These are phyloP conservation scores for Tetrapedia diversipes DNA, from an alignment of 2,888 invertebrate genomes.

Conservation along the genomic window DNA sequence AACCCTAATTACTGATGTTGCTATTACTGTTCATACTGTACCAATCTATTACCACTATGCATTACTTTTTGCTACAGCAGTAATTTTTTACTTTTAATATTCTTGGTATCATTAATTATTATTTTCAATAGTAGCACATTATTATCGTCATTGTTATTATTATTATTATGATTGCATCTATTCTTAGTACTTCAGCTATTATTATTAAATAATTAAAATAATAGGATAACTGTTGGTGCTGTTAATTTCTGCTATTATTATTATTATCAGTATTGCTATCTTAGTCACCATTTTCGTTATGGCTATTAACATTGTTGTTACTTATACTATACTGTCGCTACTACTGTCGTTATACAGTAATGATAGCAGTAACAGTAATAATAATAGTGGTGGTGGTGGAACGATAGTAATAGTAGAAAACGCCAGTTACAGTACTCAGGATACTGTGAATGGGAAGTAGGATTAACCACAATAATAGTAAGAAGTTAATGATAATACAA, in stretches of 20 bases:
- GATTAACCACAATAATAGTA: constrained; percentile 47
- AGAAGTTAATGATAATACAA: constrained; percentile 26
- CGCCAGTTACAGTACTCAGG: constrained; percentile 26
- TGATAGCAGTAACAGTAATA: constrained; percentile 24
- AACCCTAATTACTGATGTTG: not conserved
- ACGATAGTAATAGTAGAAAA: constrained; percentile 25
- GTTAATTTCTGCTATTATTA: constrained; percentile 42
- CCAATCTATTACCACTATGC: not conserved
- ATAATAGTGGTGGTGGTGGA: constrained; percentile 20
- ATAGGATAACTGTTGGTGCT: constrained; percentile 45
- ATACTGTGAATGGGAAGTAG: constrained; percentile 25
- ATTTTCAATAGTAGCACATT: constrained; percentile 14
- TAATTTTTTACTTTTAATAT: not conserved
- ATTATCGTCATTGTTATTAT: constrained; percentile 36
- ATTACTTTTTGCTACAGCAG: not conserved
- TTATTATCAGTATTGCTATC: constrained; percentile 35
- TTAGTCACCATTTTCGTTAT: constrained; percentile 19
- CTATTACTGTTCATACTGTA: not conserved
- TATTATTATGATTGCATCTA: constrained; percentile 36
- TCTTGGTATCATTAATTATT: constrained; percentile 11
- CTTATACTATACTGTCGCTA: constrained; percentile 7
- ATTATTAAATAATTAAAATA: constrained; percentile 19
- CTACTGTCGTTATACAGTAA: constrained; percentile 22
- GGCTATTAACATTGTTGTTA: constrained; percentile 8
- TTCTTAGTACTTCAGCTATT: constrained; percentile 40